Evolutionary conservation across 2,888 invertebrate species (phyloP).

Genomic region (Rhagophthalmus giganteus): DNA sequence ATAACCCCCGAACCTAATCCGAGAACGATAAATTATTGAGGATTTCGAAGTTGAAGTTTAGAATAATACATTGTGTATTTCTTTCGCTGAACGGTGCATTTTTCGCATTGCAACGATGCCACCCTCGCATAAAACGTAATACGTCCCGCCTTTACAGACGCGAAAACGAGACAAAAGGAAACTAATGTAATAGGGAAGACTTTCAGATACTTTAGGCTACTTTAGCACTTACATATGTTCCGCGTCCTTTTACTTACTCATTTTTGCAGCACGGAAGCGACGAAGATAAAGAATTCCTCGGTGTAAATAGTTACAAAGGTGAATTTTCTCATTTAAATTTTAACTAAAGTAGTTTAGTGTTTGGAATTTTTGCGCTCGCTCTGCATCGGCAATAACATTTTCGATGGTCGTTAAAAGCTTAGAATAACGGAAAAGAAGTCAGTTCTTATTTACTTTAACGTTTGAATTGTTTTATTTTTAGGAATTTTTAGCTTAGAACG

Average conservation of each 20-base stretch:
- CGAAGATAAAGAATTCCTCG: slow-evolving; percentile 1
- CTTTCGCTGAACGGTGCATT: slow-evolving; percentile 22
- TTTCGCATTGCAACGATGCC: slow-evolving; percentile 9
- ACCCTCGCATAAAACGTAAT: slow-evolving; percentile 9
- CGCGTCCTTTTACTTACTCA: slow-evolving; percentile 4
- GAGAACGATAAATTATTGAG: slow-evolving; percentile 8
- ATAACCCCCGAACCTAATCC: not conserved
- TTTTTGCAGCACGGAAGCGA: slow-evolving; percentile 2
- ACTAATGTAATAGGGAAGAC: slow-evolving; percentile 21
- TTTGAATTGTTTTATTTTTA: no score
- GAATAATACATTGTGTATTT: slow-evolving; percentile 8
- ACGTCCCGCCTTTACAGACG: slow-evolving; percentile 12
- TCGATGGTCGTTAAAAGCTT: no score
- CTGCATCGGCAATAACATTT: no score
- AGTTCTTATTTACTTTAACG: no score
- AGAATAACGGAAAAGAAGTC: no score
- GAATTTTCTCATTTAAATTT: slow-evolving; percentile 11
- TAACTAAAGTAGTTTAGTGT: not conserved
- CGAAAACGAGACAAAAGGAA: slow-evolving; percentile 26
- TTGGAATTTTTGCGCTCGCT: not conserved
- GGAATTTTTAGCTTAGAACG: no score
- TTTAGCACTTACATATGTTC: slow-evolving; percentile 16
- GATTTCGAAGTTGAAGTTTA: not conserved
- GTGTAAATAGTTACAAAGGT: not conserved
- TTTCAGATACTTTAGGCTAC: slow-evolving; percentile 9